A percentile compares a stretch with the other conserved stretches of the same genome.
phyloP scores from a whole-genome alignment of 2,113 vertebrate species.

The Ailurus styani region DNA sequence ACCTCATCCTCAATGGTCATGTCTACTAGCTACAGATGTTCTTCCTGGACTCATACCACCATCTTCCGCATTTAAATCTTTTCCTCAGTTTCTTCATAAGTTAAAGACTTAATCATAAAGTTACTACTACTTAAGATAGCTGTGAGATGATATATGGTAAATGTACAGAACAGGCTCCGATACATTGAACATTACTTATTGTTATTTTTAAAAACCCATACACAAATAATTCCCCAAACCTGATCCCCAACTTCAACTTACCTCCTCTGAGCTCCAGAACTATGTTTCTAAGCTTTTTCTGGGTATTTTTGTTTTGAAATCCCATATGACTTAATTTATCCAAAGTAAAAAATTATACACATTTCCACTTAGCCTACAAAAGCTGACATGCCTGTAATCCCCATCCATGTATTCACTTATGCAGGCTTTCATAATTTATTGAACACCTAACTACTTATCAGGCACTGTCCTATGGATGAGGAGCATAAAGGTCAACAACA shows the following conservation, averaged over 20 bases:
- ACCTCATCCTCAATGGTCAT: neutral
- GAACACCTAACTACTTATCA: neutral
- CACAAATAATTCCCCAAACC: neutral
- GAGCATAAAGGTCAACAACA: neutral
- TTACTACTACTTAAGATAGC: neutral
- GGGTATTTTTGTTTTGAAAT: neutral
- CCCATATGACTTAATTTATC: neutral
- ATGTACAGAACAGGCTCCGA: neutral
- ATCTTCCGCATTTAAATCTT: neutral
- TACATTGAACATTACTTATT: neutral
- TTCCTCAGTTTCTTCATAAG: neutral
- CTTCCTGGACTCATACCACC: neutral
- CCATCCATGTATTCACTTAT: neutral
- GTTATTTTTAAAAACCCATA: neutral
- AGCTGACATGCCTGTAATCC: neutral
- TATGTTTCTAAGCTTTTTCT: neutral
- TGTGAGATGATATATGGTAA: neutral
- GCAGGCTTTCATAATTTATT: neutral
- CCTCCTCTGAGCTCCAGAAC: neutral
- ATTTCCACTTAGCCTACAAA: neutral
- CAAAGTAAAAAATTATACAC: neutral
- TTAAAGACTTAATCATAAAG: neutral
- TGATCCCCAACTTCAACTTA: neutral
- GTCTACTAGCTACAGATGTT: neutral
- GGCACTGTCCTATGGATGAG: neutral